Evolutionary conservation across 2,113 vertebrate genomes (phyloP).

Genomic region (Forbesichthys agassizii): DNA sequence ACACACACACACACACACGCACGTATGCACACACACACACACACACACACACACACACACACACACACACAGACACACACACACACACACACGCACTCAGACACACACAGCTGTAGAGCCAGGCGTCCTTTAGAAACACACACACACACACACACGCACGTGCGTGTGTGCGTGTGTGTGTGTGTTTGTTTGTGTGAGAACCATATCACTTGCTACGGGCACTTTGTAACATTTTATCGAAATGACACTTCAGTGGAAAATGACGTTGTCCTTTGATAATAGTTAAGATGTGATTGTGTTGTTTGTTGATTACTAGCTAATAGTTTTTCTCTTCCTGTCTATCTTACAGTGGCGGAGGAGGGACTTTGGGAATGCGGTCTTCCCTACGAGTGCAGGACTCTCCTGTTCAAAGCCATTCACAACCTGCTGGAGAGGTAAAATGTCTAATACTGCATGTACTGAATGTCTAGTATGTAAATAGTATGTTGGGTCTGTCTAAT

Average conservation of each 20-base stretch:
- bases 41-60: too few species aligned
- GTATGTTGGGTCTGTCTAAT: too few species aligned
- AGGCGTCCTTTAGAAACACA: too few species aligned
- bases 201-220: too few species aligned
- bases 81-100: too few species aligned
- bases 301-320: neutral
- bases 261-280: neutral
- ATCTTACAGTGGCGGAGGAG: slow-evolving; percentile 91
- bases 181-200: neutral
- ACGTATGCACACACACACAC: too few species aligned
- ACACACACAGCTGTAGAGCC: too few species aligned
- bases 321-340: slow-evolving; percentile 15
- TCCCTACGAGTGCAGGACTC: slow-evolving; percentile 96
- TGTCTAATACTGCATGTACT: neutral
- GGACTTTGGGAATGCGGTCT: slow-evolving; percentile 97
- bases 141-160: too few species aligned
- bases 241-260: too few species aligned
- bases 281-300: neutral
- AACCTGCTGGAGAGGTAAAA: slow-evolving; percentile 97
- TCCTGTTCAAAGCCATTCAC: slow-evolving; percentile 99
- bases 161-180: neutral
- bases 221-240: too few species aligned
- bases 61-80: too few species aligned
- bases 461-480: neutral
- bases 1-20: too few species aligned